These are phyloP conservation scores for Erpobdella octoculata DNA, from an alignment of 2,888 invertebrate species.

Conservation along the genomic window DNA sequence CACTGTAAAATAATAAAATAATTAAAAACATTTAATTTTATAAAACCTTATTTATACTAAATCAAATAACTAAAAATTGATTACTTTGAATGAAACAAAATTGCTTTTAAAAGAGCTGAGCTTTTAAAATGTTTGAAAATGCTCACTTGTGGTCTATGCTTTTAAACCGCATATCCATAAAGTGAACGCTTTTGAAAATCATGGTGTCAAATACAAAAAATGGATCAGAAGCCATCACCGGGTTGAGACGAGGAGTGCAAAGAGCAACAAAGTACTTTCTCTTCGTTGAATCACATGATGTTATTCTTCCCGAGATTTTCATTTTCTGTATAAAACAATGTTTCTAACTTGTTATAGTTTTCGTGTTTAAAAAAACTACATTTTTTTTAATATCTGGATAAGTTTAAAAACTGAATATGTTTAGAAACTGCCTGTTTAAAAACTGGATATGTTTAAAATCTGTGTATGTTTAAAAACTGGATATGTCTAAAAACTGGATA, in stretches of 20 bases:
- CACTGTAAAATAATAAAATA: slow-evolving; percentile 3
- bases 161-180: slow-evolving; percentile 27
- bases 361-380: too few species aligned
- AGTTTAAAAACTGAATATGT: too few species aligned
- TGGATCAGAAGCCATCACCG: slow-evolving; percentile 9
- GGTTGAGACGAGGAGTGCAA: slow-evolving; percentile 21
- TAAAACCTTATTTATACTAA: background rate
- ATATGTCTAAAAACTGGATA: background rate
- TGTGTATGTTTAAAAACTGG: too few species aligned
- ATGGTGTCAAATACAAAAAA: slow-evolving; percentile 13
- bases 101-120: background rate
- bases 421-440: too few species aligned
- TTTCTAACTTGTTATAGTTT: too few species aligned
- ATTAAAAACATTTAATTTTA: background rate
- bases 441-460: too few species aligned
- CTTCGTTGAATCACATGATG: background rate
- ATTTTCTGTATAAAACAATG: slow-evolving; percentile 16
- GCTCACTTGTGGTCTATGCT: slow-evolving; percentile 27
- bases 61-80: background rate
- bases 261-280: slow-evolving; percentile 20
- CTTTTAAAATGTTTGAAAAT: background rate
- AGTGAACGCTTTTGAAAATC: slow-evolving; percentile 25
- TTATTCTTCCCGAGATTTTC: slow-evolving; percentile 18
- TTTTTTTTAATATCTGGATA: background rate
- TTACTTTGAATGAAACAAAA: background rate